Base-by-base conservation (phyloP, 2,888 invertebrate genomes). In the Panopea generosa region DNA sequence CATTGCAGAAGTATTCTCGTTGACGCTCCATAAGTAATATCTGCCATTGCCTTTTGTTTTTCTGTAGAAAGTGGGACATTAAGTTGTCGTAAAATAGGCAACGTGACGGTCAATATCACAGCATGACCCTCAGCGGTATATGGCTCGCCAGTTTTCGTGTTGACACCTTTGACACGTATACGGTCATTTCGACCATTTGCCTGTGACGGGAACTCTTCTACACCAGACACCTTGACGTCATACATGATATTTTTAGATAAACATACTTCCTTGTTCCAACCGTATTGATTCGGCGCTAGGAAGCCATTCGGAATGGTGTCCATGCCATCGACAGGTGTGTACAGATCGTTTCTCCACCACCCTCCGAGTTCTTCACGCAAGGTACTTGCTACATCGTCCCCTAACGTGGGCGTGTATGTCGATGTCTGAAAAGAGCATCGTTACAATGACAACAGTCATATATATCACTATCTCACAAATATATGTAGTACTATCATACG, bases 1-100 rank as follows among this genome's bases (percentile, higher is more conserved):
- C 67, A 82, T 47, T 82, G 78, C 1, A 82, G 47, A 22, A 76
- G 38, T 14, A 82, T 26, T 50, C 67, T 78, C 2, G 78, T 78
- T 1, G 78, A 66, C 16, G 78, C 49, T 14, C 60, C 57, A 38
- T 73, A 76, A n/a, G 45, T 45, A 2, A 78, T 65, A 6, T 33
- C 57, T 9, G 47, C 56, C 6, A 82, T 33, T 2, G 75, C 77
- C 38, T 59, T 55, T n/a, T 52, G 40, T 16, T 20, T 60, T 40
- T 2, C 7, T 11, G 26, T 18, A 0, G 45, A 11, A 3, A 68
- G 24, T 1, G 65, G 59, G 20, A 82, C 18, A 6, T 79, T 55
- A 38, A 82, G 45, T 56, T 79, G 76, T 6, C 82, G 61, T 7
- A 82, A 49, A 33, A 79, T 69, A 0, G 63, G 40, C 7, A 82